A percentile compares a stretch with the other conserved stretches of the same genome.
Evolutionary conservation across 2,888 invertebrate species (phyloP).

Genomic region (Rotaria magnacalcarata): DNA sequence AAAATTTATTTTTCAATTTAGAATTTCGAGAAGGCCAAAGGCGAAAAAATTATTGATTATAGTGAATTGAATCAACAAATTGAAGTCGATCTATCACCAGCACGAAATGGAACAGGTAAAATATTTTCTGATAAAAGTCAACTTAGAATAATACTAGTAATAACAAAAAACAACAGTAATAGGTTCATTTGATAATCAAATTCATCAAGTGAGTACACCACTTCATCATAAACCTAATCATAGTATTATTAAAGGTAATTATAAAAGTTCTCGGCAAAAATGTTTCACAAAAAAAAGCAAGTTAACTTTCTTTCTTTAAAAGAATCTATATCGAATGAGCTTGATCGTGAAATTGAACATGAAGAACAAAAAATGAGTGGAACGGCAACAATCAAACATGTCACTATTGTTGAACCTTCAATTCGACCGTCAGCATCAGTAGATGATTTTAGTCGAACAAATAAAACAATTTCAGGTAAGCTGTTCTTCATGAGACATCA

Average conservation of each 20-base stretch:
- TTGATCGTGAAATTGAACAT: neutral
- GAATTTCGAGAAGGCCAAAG: neutral
- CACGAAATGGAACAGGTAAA: constrained; percentile 16
- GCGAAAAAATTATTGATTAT: neutral
- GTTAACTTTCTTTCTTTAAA: neutral
- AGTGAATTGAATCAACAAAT: neutral
- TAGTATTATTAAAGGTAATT: neutral
- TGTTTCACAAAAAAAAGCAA: neutral
- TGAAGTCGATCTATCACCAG: neutral
- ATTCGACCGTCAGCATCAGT: neutral
- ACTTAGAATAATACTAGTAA: neutral
- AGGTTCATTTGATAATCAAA: constrained; percentile 2
- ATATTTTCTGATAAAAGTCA: neutral
- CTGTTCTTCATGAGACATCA: neutral
- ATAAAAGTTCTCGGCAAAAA: too few relatives aligned
- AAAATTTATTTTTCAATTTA: neutral
- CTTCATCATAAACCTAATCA: neutral
- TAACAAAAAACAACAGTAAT: neutral
- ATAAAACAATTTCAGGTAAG: neutral
- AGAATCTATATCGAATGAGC: constrained; percentile 2
- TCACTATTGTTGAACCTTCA: neutral
- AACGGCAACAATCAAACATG: neutral
- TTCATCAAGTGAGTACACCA: constrained; percentile 23
- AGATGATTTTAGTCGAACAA: neutral
- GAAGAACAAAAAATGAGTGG: neutral